These are phyloP conservation scores for Lucinisca nassula DNA, from an alignment of 2,888 invertebrate species.

Conservation along the genomic window DNA sequence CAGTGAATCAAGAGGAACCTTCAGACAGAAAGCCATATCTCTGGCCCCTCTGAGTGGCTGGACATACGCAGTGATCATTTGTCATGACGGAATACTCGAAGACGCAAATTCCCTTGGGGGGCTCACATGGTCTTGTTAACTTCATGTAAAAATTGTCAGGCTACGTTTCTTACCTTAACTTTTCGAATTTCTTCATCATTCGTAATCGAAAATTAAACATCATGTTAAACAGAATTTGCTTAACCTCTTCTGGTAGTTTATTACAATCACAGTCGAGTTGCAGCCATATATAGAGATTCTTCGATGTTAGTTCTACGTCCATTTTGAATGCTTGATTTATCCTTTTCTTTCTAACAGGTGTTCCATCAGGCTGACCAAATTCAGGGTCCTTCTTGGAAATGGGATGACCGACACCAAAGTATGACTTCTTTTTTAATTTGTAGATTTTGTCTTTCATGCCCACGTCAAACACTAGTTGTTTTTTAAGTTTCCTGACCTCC, in stretches of 20 bases:
- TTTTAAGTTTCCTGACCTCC: too few species aligned
- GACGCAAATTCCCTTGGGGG: too few species aligned
- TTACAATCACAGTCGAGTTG: background rate
- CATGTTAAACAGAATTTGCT: slow-evolving; percentile 39
- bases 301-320: background rate
- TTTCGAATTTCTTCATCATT: slow-evolving; percentile 17
- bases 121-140: too few species aligned
- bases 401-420: slow-evolving; percentile 40
- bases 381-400: slow-evolving; percentile 14
- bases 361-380: slow-evolving; percentile 18
- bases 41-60: too few species aligned
- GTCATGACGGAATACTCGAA: too few species aligned
- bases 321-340: slow-evolving; percentile 10
- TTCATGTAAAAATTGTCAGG: too few species aligned
- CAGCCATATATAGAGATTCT: background rate
- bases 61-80: too few species aligned
- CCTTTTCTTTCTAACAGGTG: slow-evolving; percentile 6
- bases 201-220: slow-evolving; percentile 16
- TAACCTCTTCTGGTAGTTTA: slow-evolving; percentile 24
- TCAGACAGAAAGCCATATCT: too few species aligned
- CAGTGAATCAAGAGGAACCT: too few species aligned
- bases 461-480: too few species aligned
- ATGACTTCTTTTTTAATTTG: too few species aligned
- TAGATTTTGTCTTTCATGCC: too few species aligned
- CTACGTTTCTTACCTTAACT: slow-evolving; percentile 20